Evolutionary conservation across 1,140 invertebrate genomes (phyloP).

Genomic region (Bombus haemorrhoidalis): DNA sequence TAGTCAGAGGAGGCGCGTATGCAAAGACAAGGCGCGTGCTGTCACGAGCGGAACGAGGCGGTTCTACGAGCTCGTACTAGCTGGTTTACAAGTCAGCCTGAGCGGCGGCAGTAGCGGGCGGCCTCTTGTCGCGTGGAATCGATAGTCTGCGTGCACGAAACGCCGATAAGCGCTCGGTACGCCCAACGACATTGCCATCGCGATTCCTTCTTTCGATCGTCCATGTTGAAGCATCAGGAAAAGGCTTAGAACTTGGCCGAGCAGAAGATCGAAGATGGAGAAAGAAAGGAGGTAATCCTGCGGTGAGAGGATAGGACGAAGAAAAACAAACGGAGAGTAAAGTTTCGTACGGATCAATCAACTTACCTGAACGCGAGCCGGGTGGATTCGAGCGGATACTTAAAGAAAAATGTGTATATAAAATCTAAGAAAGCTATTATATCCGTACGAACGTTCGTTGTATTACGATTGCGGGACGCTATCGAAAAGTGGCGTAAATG

Average conservation of each 20-base stretch:
- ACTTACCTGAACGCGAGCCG: too few relatives aligned
- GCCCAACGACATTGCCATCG: conserved; percentile 45
- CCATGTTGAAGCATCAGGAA: not conserved
- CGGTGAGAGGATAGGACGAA: not conserved
- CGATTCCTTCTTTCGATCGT: conserved; percentile 30
- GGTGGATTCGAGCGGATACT: not conserved
- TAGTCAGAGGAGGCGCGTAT: conserved; percentile 8
- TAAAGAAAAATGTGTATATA: not conserved
- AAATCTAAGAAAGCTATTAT: too few relatives aligned
- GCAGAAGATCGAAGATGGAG: not conserved
- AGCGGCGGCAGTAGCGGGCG: conserved; percentile 55
- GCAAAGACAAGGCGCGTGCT: conserved; percentile 26
- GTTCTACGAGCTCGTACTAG: conserved; percentile 30
- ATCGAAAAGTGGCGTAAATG: too few relatives aligned
- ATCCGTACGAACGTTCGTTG: too few relatives aligned
- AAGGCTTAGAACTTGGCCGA: too few relatives aligned
- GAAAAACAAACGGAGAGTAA: not conserved
- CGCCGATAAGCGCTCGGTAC: conserved; percentile 58
- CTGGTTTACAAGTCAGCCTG: conserved; percentile 49
- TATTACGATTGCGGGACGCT: too few relatives aligned
- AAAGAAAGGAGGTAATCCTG: not conserved
- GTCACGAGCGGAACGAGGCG: conserved; percentile 32
- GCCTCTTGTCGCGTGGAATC: conserved; percentile 74
- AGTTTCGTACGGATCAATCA: not conserved
- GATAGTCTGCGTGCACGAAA: conserved; percentile 79